Conservation (phyloP, 2,113 vertebrate genomes). For the Tachysurus fulvidraco region DNA sequence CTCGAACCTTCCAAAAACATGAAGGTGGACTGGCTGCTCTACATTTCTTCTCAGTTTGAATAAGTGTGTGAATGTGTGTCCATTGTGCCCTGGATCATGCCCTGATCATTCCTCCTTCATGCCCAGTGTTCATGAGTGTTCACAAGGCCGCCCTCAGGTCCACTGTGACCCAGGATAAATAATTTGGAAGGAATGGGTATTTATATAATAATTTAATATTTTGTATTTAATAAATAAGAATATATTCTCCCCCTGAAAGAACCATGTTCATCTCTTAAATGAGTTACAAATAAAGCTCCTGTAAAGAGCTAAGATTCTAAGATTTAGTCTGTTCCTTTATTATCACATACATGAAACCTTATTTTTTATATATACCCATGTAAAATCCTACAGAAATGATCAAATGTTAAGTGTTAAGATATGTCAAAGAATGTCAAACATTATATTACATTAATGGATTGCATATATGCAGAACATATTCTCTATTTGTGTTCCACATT, state of each 20-base stretch:
- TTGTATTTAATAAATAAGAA: neutral
- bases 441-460: no score
- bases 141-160: neutral
- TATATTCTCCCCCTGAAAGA: neutral
- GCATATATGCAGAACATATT: no score
- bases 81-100: neutral
- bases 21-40: neutral
- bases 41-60: neutral
- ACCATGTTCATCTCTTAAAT: neutral
- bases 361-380: neutral
- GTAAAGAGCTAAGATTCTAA: no score
- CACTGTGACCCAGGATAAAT: neutral
- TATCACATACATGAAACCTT: neutral
- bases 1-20: neutral
- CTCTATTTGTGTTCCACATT: constrained; percentile 6
- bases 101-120: neutral
- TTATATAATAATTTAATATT: neutral
- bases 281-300: neutral
- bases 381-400: neutral
- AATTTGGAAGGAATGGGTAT: neutral
- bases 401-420: neutral
- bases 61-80: neutral
- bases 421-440: neutral
- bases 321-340: neutral
- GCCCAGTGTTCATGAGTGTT: no score